Conservation (phyloP, 2,113 vertebrate species). For the Campylomormyrus tamandua region DNA sequence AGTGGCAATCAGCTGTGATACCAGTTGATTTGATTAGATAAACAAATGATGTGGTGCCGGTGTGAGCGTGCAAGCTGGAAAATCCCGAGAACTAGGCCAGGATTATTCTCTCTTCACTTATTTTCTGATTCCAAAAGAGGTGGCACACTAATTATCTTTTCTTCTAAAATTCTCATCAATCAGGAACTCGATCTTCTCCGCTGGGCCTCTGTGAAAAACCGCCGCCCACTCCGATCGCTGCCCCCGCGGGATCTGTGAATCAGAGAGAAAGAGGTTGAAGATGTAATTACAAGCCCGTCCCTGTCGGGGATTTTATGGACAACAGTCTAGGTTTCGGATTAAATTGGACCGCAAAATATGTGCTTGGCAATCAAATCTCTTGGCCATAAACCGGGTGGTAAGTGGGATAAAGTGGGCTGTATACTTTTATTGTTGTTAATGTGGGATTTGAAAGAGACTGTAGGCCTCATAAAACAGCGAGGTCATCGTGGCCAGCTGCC, state of each 20-base stretch:
- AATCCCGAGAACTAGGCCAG: neutral
- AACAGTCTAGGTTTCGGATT: constrained; percentile 5
- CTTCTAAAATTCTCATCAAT: constrained; percentile 17
- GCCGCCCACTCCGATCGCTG: neutral
- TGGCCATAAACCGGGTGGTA: neutral
- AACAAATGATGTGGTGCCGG: neutral
- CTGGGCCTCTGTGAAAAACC: neutral
- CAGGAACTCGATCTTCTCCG: neutral
- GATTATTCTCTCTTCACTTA: neutral
- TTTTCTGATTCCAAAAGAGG: constrained; percentile 8
- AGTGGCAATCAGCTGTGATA: neutral
- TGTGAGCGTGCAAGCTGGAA: neutral
- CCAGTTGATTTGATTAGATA: constrained; percentile 11
- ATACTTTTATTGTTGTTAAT: constrained; percentile 14
- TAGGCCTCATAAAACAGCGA: neutral
- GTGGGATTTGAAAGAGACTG: constrained; percentile 6
- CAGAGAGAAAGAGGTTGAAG: constrained; percentile 4
- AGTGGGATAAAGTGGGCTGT: constrained; percentile 12
- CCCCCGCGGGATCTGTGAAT: neutral
- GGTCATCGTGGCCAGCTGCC: neutral
- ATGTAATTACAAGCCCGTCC: constrained; percentile 10
- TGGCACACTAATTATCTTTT: constrained; percentile 2
- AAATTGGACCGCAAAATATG: constrained; percentile 14
- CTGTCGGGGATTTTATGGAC: constrained; percentile 13
- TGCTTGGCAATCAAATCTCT: constrained; percentile 7